A percentile compares a stretch with the other conserved stretches of the same genome.
phyloP scores from a whole-genome alignment of 1,140 invertebrate genomes.

The Neodiprion pinetum region DNA sequence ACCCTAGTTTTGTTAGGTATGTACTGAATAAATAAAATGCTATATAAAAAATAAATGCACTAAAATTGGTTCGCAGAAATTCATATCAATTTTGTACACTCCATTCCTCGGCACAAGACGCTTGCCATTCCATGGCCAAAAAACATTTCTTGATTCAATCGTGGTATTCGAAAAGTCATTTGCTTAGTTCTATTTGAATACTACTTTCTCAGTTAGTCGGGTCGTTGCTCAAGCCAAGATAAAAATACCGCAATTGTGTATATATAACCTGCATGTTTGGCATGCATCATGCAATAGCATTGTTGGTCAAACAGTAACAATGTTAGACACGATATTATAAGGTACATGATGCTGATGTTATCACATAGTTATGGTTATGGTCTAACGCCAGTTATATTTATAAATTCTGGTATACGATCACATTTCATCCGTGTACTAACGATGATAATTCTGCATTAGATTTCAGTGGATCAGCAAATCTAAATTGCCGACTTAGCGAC shows the following conservation, averaged over 20 bases:
- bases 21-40: neutral
- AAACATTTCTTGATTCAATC: neutral
- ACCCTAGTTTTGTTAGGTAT: neutral
- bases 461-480: neutral
- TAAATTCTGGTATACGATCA: neutral
- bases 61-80: neutral
- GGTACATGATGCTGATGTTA: too few species aligned
- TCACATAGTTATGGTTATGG: too few species aligned
- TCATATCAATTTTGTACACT: neutral
- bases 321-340: neutral
- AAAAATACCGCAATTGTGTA: neutral
- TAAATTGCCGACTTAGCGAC: too few species aligned
- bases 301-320: neutral
- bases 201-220: neutral
- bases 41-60: neutral
- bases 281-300: neutral
- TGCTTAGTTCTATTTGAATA: neutral
- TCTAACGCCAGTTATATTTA: too few species aligned
- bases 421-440: neutral
- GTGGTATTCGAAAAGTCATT: neutral
- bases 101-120: too few species aligned
- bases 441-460: neutral
- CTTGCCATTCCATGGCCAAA: too few species aligned
- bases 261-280: neutral
- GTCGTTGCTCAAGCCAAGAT: neutral